These are phyloP conservation scores for Xiphophorus maculatus DNA, from an alignment of 2,113 vertebrate species.

Conservation along the genomic window DNA sequence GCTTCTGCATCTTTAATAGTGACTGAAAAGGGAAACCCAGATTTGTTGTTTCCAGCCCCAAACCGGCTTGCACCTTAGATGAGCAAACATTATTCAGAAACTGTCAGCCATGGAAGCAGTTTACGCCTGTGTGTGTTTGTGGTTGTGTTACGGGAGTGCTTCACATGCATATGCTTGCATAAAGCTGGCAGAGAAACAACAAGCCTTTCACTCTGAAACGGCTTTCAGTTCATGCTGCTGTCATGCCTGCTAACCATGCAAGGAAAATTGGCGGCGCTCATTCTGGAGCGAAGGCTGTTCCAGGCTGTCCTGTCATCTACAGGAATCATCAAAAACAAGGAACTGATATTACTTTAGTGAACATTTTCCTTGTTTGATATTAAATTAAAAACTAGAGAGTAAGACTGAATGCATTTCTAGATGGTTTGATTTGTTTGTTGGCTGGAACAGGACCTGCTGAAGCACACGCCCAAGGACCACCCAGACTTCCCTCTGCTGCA, in stretches of 20 bases:
- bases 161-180: slow-evolving; percentile 26
- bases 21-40: no score
- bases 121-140: not conserved
- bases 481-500: slow-evolving; percentile 95
- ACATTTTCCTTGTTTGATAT: not conserved
- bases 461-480: slow-evolving; percentile 96
- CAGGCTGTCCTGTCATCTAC: not conserved
- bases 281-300: slow-evolving; percentile 16
- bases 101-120: not conserved
- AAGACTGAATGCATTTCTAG: not conserved
- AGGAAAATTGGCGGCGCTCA: slow-evolving; percentile 15
- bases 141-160: not conserved
- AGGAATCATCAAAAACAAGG: not conserved
- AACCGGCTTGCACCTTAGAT: not conserved
- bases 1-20: no score
- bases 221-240: slow-evolving; percentile 11
- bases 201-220: not conserved
- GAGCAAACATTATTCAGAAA: not conserved
- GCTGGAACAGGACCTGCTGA: slow-evolving; percentile 88
- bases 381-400: not conserved
- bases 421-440: not conserved
- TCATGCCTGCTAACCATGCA: slow-evolving; percentile 25
- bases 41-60: not conserved
- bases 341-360: not conserved
- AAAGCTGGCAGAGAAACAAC: slow-evolving; percentile 11